These are phyloP conservation scores for Stratiomys singularior DNA, from an alignment of 2,888 invertebrate species.

Conservation along the genomic window DNA sequence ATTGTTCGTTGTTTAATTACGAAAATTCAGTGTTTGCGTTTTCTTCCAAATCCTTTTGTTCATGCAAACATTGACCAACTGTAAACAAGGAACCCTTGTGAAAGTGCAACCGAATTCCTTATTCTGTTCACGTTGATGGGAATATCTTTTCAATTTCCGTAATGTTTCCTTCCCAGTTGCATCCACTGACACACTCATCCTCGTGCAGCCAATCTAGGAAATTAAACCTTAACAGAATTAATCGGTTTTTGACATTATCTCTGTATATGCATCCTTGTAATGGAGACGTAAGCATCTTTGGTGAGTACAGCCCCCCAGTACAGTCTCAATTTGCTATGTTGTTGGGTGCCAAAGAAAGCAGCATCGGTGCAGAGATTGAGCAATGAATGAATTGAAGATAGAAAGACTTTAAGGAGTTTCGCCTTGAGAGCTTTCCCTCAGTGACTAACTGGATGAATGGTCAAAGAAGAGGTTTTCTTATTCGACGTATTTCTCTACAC, in stretches of 20 bases:
- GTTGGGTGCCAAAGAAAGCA: not conserved
- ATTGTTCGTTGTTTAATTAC: no score
- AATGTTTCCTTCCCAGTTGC: not conserved
- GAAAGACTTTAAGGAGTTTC: not conserved
- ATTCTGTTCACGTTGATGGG: not conserved
- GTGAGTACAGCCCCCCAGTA: no score
- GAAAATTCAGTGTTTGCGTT: no score
- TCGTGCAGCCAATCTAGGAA: constrained; percentile 17
- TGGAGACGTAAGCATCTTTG: no score
- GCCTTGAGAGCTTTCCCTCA: not conserved
- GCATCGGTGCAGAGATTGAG: not conserved
- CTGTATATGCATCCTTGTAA: no score
- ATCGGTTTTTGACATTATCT: constrained; percentile 2
- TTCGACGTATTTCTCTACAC: not conserved
- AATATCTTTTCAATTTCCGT: not conserved
- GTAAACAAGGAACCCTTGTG: no score
- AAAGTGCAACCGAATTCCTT: no score
- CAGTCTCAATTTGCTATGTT: no score
- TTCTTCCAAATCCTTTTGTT: no score
- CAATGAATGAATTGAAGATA: not conserved
- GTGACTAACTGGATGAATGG: not conserved
- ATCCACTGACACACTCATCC: constrained; percentile 10
- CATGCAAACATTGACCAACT: no score
- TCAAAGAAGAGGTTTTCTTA: not conserved
- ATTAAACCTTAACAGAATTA: constrained; percentile 27